Conservation (phyloP, 2,113 vertebrate species). For the Phyllostomus discolor region DNA sequence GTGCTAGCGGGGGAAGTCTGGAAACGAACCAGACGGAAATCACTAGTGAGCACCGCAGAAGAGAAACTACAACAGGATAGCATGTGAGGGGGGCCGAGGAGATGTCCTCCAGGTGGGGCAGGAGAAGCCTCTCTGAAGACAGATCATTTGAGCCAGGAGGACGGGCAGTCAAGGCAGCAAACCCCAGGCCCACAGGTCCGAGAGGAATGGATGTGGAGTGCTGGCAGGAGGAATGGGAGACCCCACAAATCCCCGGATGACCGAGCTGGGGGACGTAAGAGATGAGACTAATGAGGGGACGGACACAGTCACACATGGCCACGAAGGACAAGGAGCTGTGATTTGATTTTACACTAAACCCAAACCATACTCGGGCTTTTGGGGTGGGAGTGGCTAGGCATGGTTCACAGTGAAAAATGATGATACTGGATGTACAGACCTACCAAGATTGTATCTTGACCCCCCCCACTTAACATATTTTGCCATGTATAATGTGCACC, state of each 20-base stretch:
- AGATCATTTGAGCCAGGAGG: background rate
- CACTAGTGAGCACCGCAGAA: background rate
- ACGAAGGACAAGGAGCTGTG: background rate
- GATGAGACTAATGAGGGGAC: background rate
- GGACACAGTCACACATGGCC: background rate
- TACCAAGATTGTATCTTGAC: background rate
- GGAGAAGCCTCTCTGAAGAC: background rate
- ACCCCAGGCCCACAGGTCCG: background rate
- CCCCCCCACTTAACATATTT: background rate
- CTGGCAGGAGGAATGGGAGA: background rate
- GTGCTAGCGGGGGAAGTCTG: background rate
- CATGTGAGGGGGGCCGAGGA: fast-evolving
- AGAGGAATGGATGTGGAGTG: background rate
- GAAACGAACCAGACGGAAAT: background rate
- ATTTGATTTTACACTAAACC: background rate
- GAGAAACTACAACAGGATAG: background rate
- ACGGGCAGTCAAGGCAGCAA: fast-evolving
- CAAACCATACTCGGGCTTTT: background rate
- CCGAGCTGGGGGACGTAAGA: background rate
- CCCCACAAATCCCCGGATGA: fast-evolving
- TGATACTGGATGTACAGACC: background rate
- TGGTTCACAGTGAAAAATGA: background rate
- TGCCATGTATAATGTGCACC: no score
- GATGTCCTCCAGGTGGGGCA: background rate
- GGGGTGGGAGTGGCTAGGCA: no score